Evolutionary conservation across 1,140 invertebrate species (phyloP).

Genomic region (Saxidomus purpurata): DNA sequence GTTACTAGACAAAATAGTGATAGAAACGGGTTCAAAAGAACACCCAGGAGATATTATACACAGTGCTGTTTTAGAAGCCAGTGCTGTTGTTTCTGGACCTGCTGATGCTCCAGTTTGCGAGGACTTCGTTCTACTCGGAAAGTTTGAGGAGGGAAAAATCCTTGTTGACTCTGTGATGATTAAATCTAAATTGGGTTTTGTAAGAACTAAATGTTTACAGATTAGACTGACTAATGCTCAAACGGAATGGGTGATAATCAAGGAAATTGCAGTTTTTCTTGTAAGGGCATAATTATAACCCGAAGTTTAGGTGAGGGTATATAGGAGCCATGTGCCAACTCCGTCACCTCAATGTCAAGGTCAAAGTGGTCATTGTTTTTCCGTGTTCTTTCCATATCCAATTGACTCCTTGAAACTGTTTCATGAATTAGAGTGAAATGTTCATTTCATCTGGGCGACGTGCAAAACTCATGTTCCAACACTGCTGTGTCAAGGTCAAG

Average conservation of each 20-base stretch:
- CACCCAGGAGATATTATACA: slow-evolving; percentile 72
- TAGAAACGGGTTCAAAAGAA: slow-evolving; percentile 73
- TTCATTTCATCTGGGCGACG: too few species aligned
- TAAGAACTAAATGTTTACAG: slow-evolving; percentile 72
- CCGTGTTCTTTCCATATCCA: too few species aligned
- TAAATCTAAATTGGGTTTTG: slow-evolving; percentile 56
- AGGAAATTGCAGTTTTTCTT: slow-evolving; percentile 78
- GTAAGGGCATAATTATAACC: not conserved
- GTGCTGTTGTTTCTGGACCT: slow-evolving; percentile 61
- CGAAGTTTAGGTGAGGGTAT: too few species aligned
- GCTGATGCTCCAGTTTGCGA: slow-evolving; percentile 68
- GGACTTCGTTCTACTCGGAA: slow-evolving; percentile 69
- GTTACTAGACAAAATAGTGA: slow-evolving; percentile 66
- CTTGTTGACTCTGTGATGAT: slow-evolving; percentile 65
- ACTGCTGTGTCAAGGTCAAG: too few species aligned
- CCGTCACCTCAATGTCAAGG: too few species aligned
- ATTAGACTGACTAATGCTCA: slow-evolving; percentile 71
- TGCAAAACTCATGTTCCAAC: too few species aligned
- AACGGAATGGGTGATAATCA: slow-evolving; percentile 72
- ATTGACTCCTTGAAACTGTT: too few species aligned
- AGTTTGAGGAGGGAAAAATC: slow-evolving; percentile 69
- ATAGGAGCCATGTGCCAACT: too few species aligned
- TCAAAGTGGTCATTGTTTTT: too few species aligned
- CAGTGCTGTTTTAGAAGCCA: slow-evolving; percentile 68
- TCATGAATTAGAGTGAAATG: too few species aligned